Evolutionary conservation across 1,140 invertebrate species (phyloP).

Genomic region (Eumeta japonica): DNA sequence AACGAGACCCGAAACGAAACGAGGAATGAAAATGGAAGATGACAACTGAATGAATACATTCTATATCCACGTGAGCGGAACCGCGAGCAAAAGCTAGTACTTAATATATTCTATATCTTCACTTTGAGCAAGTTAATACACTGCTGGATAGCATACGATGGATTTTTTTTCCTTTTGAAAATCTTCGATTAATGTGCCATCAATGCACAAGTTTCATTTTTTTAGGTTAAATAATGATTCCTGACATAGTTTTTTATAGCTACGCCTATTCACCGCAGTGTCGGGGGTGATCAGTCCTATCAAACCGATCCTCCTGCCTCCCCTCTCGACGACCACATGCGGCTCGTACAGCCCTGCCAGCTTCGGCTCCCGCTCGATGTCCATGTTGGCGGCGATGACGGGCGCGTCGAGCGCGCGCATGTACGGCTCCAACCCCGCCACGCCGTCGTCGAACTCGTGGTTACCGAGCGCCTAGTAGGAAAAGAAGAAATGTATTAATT

Average conservation of each 20-base stretch:
- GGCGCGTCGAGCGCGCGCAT: conserved; percentile 65
- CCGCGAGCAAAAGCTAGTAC: no score
- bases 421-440: conserved; percentile 74
- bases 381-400: conserved; percentile 75
- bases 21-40: no score
- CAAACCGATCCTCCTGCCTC: conserved; percentile 74
- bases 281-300: conserved; percentile 73
- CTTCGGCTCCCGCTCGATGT: conserved; percentile 65
- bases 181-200: not conserved
- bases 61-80: no score
- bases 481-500: no score
- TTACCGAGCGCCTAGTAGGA: conserved; percentile 77
- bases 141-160: no score
- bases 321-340: conserved; percentile 60
- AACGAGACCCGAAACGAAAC: no score
- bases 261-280: conserved; percentile 24
- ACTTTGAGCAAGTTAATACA: no score
- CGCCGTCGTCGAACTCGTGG: conserved; percentile 84
- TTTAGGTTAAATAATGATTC: not conserved
- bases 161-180: no score
- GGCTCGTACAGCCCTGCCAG: conserved; percentile 64
- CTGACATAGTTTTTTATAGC: not conserved
- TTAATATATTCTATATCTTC: no score
- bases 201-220: not conserved
- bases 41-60: no score